Conservation (phyloP, 1,140 invertebrate genomes). For the Hesperophylax magnus region DNA sequence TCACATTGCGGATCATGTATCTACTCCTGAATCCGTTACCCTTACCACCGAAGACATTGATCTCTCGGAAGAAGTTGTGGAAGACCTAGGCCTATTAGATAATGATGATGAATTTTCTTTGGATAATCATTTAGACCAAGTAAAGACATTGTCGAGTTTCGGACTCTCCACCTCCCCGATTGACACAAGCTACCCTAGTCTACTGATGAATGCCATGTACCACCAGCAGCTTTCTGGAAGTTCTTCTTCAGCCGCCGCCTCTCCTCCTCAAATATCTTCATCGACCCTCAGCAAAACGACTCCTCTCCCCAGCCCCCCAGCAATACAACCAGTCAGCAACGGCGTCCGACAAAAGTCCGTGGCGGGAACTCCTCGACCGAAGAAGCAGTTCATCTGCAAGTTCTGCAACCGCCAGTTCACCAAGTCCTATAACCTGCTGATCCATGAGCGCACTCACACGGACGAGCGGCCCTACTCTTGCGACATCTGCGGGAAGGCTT, state of each 20-base stretch:
- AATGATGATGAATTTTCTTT: conserved; percentile 72
- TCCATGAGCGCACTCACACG: conserved; percentile 98
- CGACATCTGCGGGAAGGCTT: conserved; percentile 98
- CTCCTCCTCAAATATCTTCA: conserved; percentile 60
- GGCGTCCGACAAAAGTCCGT: conserved; percentile 72
- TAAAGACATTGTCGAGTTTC: conserved; percentile 64
- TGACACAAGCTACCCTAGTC: conserved; percentile 73
- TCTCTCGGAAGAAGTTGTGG: conserved; percentile 75
- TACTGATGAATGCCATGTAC: conserved; percentile 75
- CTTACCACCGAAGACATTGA: conserved; percentile 72
- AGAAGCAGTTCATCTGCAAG: conserved; percentile 98
- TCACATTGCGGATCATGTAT: conserved; percentile 68
- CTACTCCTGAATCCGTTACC: conserved; percentile 66
- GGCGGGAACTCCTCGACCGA: conserved; percentile 84
- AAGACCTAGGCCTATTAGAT: conserved; percentile 73
- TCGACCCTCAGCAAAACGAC: conserved; percentile 65
- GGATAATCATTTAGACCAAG: conserved; percentile 68
- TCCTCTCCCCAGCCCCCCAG: conserved; percentile 68
- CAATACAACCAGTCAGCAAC: conserved; percentile 71
- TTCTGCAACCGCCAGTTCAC: conserved; percentile 98
- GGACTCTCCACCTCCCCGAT: conserved; percentile 67
- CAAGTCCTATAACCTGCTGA: conserved; percentile 97
- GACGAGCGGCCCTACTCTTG: conserved; percentile 98
- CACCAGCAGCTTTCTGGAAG: conserved; percentile 70
- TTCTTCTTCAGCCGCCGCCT: conserved; percentile 64